These are phyloP conservation scores for Heliconius aoede DNA, from an alignment of 2,888 invertebrate species.

Conservation along the genomic window DNA sequence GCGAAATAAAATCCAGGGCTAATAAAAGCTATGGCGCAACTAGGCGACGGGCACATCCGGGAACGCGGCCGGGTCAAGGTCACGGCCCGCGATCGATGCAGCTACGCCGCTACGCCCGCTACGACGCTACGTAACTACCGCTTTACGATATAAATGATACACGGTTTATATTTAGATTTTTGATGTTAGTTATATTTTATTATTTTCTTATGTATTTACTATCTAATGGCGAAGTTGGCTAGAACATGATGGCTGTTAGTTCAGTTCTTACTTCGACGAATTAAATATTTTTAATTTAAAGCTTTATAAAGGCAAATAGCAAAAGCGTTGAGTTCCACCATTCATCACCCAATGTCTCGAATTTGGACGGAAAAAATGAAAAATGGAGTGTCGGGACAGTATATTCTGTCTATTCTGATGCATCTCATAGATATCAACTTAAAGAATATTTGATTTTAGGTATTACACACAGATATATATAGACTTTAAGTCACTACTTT, in stretches of 20 bases:
- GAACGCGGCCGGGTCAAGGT: slow-evolving; percentile 86
- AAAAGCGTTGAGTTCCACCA: no score
- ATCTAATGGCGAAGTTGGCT: not conserved
- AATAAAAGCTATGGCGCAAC: slow-evolving; percentile 77
- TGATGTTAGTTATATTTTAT: not conserved
- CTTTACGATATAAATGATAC: slow-evolving; percentile 27
- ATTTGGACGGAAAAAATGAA: no score
- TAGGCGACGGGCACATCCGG: slow-evolving; percentile 78
- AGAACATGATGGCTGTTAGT: not conserved
- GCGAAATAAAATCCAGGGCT: slow-evolving; percentile 65
- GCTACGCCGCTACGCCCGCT: slow-evolving; percentile 78
- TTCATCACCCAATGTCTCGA: no score
- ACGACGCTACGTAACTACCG: slow-evolving; percentile 45
- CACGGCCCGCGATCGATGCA: slow-evolving; percentile 86
- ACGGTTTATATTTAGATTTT: slow-evolving; percentile 26
- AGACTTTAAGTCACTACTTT: not conserved
- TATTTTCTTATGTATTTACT: not conserved
- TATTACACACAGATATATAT: not conserved
- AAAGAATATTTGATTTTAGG: not conserved
- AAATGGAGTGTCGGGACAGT: not conserved
- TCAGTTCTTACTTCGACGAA: not conserved
- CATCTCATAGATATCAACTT: not conserved
- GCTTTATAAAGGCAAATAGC: no score
- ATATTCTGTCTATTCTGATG: not conserved
- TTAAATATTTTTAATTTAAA: no score